Conservation (phyloP, 2,888 invertebrate species). For the Meta bourneti region DNA sequence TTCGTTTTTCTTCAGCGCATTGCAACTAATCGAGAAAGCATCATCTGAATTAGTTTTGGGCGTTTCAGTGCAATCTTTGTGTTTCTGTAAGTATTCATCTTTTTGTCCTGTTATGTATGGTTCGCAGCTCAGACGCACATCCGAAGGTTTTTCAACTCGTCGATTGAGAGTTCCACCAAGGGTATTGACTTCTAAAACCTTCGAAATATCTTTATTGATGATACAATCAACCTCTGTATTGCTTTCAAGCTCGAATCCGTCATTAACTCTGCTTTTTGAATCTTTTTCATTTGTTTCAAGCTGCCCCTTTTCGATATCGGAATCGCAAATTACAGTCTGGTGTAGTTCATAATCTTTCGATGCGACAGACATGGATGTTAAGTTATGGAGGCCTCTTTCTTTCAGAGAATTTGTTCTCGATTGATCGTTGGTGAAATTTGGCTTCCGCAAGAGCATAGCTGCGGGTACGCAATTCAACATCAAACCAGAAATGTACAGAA, state of each 20-base stretch:
- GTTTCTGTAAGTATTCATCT: background rate
- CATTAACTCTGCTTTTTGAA: background rate
- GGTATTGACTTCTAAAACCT: too few relatives aligned
- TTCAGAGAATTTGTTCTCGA: background rate
- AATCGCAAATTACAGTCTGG: too few relatives aligned
- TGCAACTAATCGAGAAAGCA: background rate
- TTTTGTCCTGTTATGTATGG: too few relatives aligned
- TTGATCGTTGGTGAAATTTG: background rate
- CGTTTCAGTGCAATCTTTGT: background rate
- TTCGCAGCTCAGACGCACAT: too few relatives aligned
- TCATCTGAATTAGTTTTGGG: background rate
- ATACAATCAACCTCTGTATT: background rate
- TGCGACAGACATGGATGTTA: background rate
- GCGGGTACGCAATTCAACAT: slow-evolving; percentile 36
- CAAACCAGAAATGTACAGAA: slow-evolving; percentile 22
- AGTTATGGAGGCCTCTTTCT: background rate
- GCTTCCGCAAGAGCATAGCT: background rate
- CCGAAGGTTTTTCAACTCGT: too few relatives aligned
- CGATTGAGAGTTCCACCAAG: too few relatives aligned
- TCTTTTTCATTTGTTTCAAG: too few relatives aligned
- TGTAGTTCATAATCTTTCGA: too few relatives aligned
- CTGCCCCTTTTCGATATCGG: too few relatives aligned
- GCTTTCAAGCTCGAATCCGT: background rate
- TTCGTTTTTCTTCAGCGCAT: background rate
- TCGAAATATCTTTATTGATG: too few relatives aligned